Base-by-base conservation (phyloP, 2,797 vertebrate genomes). In the Anguilla pacifica region DNA sequence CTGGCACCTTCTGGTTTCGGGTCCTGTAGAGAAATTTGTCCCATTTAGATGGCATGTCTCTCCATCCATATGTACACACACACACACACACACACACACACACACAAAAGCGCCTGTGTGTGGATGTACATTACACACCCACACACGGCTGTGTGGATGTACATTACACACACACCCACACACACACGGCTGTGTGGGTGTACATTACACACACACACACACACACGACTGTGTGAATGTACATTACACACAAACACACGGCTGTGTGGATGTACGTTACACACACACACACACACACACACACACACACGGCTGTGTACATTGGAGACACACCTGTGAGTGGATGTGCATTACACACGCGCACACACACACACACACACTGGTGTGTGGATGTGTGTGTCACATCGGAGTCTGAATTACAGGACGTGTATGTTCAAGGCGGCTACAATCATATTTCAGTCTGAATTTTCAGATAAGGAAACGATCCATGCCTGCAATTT, bases 401-500 rank as follows among this genome's bases (percentile, higher is more conserved):
- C 15, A 55, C n/a, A 31, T 84, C 43, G 61, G 64, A 55, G 28
- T 59, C 64, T 72, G 49, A 90, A 88, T 86, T 87, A 87, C 87
- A 84, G 86, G 88, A 85, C 81, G 64, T 59, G 13, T 39, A 70
- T 86, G 83, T 91, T 89, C 88, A 85, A 90, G 89, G 53, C 51
- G 85, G 88, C 88, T 91, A 88, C 90, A 87, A 43, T 91, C 89
- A 86, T 91, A 84, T 90, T 89, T 90, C 88, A 86, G 87, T 83
- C 82, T 19, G 67, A 89, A 87, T 87, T 89, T 90, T 90, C 55
- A 51, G 90, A 91, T 92, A 91, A 91, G 90, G 92, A 90, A 84
- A 88, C 61, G 55, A 53, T 91, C 88, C 91, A 88, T 94, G 89
- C 89, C 88, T 90, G 90, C 89, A 90, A 35, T 81, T 87, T 85